Conservation (phyloP, 1,140 invertebrate species). For the Calephelis nemesis region DNA sequence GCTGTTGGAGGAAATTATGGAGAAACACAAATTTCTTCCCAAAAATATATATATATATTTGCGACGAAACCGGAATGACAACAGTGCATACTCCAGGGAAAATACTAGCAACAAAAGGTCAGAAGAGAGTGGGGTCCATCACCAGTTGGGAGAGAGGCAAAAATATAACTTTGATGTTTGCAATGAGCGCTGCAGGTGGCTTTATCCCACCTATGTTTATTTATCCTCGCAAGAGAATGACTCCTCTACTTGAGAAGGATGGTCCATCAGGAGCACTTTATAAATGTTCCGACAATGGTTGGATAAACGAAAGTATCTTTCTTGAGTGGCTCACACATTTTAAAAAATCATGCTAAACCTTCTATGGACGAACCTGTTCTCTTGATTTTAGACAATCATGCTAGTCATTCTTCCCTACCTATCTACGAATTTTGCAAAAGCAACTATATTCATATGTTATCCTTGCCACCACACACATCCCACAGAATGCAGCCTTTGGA, state of each 20-base stretch:
- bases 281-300: constrained; percentile 46
- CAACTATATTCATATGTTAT: background rate
- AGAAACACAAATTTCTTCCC: too few species aligned
- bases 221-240: background rate
- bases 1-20: too few species aligned
- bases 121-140: background rate
- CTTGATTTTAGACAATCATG: constrained; percentile 60
- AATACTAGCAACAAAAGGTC: too few species aligned
- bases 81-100: too few species aligned
- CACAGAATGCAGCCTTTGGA: constrained; percentile 67
- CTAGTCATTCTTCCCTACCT: constrained; percentile 41
- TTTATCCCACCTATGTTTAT: constrained; percentile 27
- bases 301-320: constrained; percentile 52
- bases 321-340: constrained; percentile 66
- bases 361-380: constrained; percentile 39
- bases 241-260: background rate
- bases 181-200: background rate
- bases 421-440: background rate
- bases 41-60: too few species aligned
- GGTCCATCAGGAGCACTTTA: constrained; percentile 23
- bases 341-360: constrained; percentile 36
- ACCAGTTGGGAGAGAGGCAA: constrained; percentile 5
- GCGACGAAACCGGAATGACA: too few species aligned
- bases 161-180: background rate
- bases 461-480: constrained; percentile 40